Percentiles rank a stretch among this genome's conserved stretches.
These are phyloP conservation scores for Diogma glabrata DNA, from an alignment of 2,888 invertebrate species.

Conservation along the genomic window DNA sequence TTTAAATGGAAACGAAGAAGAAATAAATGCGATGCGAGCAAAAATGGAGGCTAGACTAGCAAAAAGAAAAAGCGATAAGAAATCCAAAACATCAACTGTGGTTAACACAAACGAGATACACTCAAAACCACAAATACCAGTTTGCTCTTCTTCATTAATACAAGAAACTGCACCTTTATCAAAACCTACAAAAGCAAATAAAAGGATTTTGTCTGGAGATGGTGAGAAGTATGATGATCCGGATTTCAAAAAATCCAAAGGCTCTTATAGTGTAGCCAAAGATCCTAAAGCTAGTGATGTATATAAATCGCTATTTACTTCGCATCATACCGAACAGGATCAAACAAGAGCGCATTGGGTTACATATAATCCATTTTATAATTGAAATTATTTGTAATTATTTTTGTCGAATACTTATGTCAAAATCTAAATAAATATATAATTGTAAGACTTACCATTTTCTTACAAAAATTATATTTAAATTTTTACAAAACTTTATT, in stretches of 20 bases:
- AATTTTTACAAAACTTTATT: no score
- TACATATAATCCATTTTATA: conserved; percentile 93
- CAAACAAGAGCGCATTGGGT: conserved; percentile 94
- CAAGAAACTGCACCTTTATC: background rate
- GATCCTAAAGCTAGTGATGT: conserved; percentile 85
- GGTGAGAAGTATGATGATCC: conserved; percentile 43
- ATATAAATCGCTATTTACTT: conserved; percentile 90
- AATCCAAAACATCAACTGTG: conserved; percentile 10
- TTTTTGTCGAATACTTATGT: no score
- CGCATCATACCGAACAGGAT: conserved; percentile 73
- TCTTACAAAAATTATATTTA: no score
- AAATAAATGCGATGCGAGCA: conserved; percentile 49
- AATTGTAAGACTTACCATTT: no score
- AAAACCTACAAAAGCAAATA: conserved; percentile 9
- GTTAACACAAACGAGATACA: conserved; percentile 30
- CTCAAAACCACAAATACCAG: conserved; percentile 14
- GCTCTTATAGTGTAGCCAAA: conserved; percentile 74
- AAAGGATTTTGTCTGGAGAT: conserved; percentile 25
- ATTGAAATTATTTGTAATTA: conserved; percentile 39
- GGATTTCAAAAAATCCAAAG: conserved; percentile 63
- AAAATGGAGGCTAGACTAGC: conserved; percentile 57
- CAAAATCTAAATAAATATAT: no score
- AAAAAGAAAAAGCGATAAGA: conserved; percentile 51
- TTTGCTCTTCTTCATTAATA: background rate
- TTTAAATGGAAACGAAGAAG: conserved; percentile 78